Evolutionary conservation across 2,797 vertebrate genomes (phyloP), one percentile per base, ranked within the genome.

Genomic region (Buceros bicornis): DNA sequence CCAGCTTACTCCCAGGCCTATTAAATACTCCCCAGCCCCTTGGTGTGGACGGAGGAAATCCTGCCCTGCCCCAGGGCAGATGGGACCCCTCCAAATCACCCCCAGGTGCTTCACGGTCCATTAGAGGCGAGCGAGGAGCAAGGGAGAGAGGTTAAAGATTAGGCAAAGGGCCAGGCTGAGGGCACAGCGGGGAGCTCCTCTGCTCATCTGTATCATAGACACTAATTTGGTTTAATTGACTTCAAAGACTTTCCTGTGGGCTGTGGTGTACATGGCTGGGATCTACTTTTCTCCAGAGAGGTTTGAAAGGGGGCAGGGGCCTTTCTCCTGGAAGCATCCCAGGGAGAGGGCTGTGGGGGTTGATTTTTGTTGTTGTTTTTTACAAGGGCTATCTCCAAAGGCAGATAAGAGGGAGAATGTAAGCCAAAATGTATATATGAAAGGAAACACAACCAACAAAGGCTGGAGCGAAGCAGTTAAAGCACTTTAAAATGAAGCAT

Each of bases 221-320:
- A 77, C 94, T 97, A 97, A 97, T 97, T 97, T 92, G 95, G 96
- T 79, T 96, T 95, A 91, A 97, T 98, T 97, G 74, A 95, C 95
- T 96, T 96, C 97, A 97, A 96, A 96, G 94, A 24, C 71, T 73
- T 92, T 93, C 93, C 89, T 70, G 91, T 81, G 72, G 81, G 82
- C 94, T 89, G 54, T 25, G 50, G 82, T 3, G 0, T 71, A 45
- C 0, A 53, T 70, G 31, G 42, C 6, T 87, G 64, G 56, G 65
- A 64, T 89, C 77, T 77, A 8, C 79, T 77, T 76, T 48, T 71
- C 91, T 92, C 90, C n/a, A 60, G 65, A 76, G 69, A 45, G 89
- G 72, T 85, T 83, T 86, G 87, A 87, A 92, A 82, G 48, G 81
- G 53, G 81, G 29, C 47, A 51, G 33, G 79, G 53, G 50, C 74